Evolutionary conservation across 2,888 invertebrate species (phyloP).

Genomic region (Pogonocherus hispidulus): DNA sequence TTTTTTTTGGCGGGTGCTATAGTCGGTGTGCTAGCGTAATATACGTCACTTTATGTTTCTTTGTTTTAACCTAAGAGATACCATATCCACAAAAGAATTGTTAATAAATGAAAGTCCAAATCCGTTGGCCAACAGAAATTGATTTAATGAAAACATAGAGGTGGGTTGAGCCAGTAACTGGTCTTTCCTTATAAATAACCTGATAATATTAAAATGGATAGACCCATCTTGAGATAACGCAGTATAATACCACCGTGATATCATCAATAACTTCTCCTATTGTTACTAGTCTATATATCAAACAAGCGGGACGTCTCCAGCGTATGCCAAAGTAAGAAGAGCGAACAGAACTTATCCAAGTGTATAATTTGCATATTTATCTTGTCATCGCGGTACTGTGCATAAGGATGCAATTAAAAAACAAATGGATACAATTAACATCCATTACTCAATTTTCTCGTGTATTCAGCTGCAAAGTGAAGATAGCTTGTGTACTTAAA

Average conservation of each 20-base stretch:
- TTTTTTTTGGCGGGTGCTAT: too few species aligned
- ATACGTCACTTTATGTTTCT: too few species aligned
- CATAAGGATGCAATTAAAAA: slow-evolving; percentile 30
- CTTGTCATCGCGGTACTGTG: slow-evolving; percentile 25
- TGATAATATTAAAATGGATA: slow-evolving; percentile 10
- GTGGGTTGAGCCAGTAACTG: background rate
- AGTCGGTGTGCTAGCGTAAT: too few species aligned
- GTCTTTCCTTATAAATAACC: background rate
- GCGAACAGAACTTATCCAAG: slow-evolving; percentile 20
- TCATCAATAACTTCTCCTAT: slow-evolving; percentile 25
- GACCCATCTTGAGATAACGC: slow-evolving; percentile 3
- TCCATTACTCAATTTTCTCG: slow-evolving; percentile 37
- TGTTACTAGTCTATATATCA: slow-evolving; percentile 36
- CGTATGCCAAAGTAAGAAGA: slow-evolving; percentile 30
- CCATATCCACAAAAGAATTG: too few species aligned
- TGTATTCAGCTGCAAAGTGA: slow-evolving; percentile 11
- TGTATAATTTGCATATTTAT: slow-evolving; percentile 36
- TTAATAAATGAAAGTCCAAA: too few species aligned
- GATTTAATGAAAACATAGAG: background rate
- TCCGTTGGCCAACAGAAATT: background rate
- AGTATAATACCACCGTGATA: slow-evolving; percentile 23
- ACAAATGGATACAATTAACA: slow-evolving; percentile 43
- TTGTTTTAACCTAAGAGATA: too few species aligned
- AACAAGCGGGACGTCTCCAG: slow-evolving; percentile 26
- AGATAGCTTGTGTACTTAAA: background rate